Evolutionary conservation across 2,113 vertebrate species (phyloP).

Genomic region (Ibidorhyncha struthersii): DNA sequence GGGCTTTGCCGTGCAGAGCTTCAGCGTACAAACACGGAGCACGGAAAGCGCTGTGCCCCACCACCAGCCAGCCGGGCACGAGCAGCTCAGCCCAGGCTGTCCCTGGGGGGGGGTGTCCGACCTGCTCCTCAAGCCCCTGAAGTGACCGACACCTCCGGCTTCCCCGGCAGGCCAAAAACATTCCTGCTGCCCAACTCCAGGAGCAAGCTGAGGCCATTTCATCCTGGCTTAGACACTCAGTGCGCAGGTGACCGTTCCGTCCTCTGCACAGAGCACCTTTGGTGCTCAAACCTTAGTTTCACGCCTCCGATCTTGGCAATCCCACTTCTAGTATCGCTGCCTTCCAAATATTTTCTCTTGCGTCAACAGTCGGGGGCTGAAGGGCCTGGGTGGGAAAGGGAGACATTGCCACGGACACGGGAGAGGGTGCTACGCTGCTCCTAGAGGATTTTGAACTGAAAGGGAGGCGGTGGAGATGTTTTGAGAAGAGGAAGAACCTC

Average conservation of each 20-base stretch:
- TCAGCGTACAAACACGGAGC: fast-evolving
- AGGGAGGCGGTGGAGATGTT: not conserved
- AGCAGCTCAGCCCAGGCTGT: not conserved
- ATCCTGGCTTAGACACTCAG: not conserved
- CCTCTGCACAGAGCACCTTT: not conserved
- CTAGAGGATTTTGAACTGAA: not conserved
- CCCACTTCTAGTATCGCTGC: not conserved
- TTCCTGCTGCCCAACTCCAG: not conserved
- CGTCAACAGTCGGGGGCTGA: no score
- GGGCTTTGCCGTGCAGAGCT: not conserved
- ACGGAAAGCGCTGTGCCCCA: fast-evolving
- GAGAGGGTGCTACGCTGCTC: not conserved
- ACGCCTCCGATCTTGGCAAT: fast-evolving
- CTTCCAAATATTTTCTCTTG: not conserved
- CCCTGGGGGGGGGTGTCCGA: not conserved
- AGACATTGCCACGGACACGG: fast-evolving
- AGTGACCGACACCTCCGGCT: fast-evolving
- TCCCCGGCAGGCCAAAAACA: not conserved
- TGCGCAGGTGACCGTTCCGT: not conserved
- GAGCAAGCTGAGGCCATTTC: not conserved
- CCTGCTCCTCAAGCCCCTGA: not conserved
- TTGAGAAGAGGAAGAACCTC: not conserved
- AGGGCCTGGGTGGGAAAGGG: not conserved
- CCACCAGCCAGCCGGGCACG: not conserved
- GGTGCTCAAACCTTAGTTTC: no score